These are phyloP conservation scores for Trachelus iudaicus DNA, from an alignment of 2,888 invertebrate species.

Conservation along the genomic window DNA sequence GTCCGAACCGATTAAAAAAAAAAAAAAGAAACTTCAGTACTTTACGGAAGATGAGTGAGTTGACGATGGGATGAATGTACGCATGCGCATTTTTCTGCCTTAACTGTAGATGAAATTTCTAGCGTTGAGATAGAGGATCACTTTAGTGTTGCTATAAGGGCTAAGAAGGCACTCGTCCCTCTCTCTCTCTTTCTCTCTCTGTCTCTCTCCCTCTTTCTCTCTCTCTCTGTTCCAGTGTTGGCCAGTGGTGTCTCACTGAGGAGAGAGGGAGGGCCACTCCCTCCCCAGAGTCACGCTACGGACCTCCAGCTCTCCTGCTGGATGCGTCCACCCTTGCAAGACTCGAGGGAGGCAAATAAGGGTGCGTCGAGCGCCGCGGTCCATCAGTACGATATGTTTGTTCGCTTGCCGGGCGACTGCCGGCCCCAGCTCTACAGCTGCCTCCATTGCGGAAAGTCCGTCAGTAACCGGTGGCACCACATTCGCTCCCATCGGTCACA, in stretches of 20 bases:
- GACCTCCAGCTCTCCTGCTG: constrained; percentile 54
- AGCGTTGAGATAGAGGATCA: neutral
- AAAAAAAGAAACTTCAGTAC: neutral
- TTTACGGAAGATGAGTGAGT: neutral
- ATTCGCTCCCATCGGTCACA: constrained; percentile 75
- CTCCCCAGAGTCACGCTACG: constrained; percentile 47
- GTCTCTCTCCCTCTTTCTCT: constrained; percentile 39
- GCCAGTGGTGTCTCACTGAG: constrained; percentile 60
- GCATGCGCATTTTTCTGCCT: neutral
- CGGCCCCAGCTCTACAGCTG: constrained; percentile 69
- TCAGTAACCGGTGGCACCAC: constrained; percentile 77
- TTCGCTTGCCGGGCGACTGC: constrained; percentile 46
- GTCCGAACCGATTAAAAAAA: neutral
- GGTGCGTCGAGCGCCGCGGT: constrained; percentile 30
- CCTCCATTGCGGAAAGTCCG: constrained; percentile 74
- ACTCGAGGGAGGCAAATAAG: constrained; percentile 38
- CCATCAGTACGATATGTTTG: constrained; percentile 51
- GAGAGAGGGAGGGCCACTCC: constrained; percentile 50
- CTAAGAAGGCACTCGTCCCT: constrained; percentile 12
- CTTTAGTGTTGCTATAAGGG: neutral
- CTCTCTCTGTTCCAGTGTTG: constrained; percentile 59
- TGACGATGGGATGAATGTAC: neutral
- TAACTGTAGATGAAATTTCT: neutral
- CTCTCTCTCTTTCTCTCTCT: constrained; percentile 53
- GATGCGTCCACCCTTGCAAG: constrained; percentile 45